Conservation (phyloP, 1,140 invertebrate genomes). For the Leptopilina clavipes region DNA sequence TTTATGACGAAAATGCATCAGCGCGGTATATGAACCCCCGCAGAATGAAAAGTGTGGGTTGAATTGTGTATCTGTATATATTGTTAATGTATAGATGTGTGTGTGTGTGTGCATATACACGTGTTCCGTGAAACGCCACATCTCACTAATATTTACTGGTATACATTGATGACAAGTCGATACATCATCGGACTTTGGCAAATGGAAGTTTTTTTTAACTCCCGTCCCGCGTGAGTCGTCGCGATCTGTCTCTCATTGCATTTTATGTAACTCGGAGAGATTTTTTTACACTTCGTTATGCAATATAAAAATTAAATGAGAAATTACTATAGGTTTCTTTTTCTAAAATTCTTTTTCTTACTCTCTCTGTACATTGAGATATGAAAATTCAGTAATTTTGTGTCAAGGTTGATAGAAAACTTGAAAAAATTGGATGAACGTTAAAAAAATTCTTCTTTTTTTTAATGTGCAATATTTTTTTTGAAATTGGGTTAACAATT, state of each 20-base stretch:
- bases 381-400: no score
- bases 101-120: background rate
- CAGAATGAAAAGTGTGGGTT: conserved; percentile 40
- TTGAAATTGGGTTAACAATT: no score
- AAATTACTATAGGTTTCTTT: no score
- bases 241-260: background rate
- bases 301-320: conserved; percentile 1
- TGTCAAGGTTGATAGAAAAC: no score
- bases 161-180: conserved; percentile 27
- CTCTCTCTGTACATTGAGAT: no score
- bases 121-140: background rate
- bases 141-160: conserved; percentile 22
- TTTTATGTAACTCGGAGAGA: background rate
- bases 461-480: no score
- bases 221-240: background rate
- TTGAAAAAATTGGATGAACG: no score
- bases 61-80: conserved; percentile 9
- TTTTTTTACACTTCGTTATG: conserved; percentile 7
- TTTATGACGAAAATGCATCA: conserved; percentile 61
- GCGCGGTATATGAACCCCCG: conserved; percentile 36
- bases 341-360: no score
- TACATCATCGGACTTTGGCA: conserved; percentile 25
- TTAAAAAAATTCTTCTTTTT: no score
- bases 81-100: no score
- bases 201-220: conserved; percentile 6